These are phyloP conservation scores for Scaptomyza caliginosa DNA, from an alignment of 2,888 invertebrate species.

Conservation along the genomic window DNA sequence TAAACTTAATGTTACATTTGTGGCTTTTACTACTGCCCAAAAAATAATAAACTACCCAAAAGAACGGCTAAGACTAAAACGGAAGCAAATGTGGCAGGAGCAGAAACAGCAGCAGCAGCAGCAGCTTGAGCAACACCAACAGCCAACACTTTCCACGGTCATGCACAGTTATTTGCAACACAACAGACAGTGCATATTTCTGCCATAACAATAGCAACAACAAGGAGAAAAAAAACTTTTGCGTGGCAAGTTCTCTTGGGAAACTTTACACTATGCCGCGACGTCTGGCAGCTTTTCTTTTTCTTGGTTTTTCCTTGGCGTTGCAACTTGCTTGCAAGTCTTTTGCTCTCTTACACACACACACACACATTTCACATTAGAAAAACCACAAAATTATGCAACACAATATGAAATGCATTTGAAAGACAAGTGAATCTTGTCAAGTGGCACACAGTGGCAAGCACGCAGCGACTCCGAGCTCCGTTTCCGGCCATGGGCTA, in stretches of 20 bases:
- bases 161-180: conserved; percentile 65
- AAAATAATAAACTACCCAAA: neutral
- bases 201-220: conserved; percentile 23
- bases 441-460: conserved; percentile 68
- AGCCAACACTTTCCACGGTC: conserved; percentile 40
- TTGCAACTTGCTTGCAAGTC: too few species aligned
- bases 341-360: conserved; percentile 11
- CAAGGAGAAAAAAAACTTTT: conserved; percentile 28
- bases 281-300: conserved; percentile 26
- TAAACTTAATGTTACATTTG: neutral
- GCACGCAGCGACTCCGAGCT: conserved; percentile 19
- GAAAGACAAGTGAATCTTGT: conserved; percentile 79
- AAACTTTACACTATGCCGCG: conserved; percentile 50
- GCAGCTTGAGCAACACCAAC: conserved; percentile 57
- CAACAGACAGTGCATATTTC: conserved; percentile 53
- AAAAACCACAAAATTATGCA: conserved; percentile 75
- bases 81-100: conserved; percentile 40
- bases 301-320: too few species aligned
- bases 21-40: neutral
- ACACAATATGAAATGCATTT: conserved; percentile 80
- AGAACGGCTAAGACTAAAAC: neutral
- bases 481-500: conserved; percentile 1
- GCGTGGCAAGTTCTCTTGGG: conserved; percentile 52
- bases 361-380: conserved; percentile 69
- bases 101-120: conserved; percentile 59